A percentile compares a stretch with the other conserved stretches of the same genome.
These are phyloP conservation scores for Teleiodes luculella DNA, from an alignment of 2,888 invertebrate species.

Conservation along the genomic window DNA sequence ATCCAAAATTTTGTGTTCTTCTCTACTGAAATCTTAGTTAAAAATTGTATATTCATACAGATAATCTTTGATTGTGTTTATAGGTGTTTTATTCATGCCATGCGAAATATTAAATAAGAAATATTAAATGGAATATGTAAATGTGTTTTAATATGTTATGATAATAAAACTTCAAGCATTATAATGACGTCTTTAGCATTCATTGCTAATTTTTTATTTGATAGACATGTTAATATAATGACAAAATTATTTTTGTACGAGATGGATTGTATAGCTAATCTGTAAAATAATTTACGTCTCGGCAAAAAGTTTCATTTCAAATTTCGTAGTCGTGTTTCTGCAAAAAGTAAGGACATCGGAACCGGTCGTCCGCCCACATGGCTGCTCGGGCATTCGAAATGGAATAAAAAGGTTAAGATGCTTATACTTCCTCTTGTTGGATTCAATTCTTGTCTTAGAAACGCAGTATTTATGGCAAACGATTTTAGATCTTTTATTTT, in stretches of 20 bases:
- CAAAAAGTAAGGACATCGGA: conserved; percentile 12
- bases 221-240: neutral
- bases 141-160: too few relatives aligned
- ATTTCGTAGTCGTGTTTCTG: conserved; percentile 9
- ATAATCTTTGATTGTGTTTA: too few relatives aligned
- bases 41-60: too few relatives aligned
- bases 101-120: too few relatives aligned
- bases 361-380: conserved; percentile 21
- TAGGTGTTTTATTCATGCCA: too few relatives aligned
- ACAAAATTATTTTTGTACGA: neutral
- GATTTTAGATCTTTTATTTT: neutral
- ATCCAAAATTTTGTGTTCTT: too few relatives aligned
- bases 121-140: too few relatives aligned
- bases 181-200: too few relatives aligned
- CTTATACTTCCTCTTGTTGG: neutral
- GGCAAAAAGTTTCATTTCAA: neutral
- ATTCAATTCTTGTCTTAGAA: neutral
- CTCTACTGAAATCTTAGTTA: too few relatives aligned
- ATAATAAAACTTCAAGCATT: too few relatives aligned
- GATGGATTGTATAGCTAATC: neutral
- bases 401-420: neutral
- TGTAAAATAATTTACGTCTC: neutral
- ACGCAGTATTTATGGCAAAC: neutral
- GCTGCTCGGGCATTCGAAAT: neutral
- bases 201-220: neutral